Percentiles rank a stretch among this genome's conserved stretches.
Conservation (phyloP, 2,113 vertebrate species). For the Python bivittatus region DNA sequence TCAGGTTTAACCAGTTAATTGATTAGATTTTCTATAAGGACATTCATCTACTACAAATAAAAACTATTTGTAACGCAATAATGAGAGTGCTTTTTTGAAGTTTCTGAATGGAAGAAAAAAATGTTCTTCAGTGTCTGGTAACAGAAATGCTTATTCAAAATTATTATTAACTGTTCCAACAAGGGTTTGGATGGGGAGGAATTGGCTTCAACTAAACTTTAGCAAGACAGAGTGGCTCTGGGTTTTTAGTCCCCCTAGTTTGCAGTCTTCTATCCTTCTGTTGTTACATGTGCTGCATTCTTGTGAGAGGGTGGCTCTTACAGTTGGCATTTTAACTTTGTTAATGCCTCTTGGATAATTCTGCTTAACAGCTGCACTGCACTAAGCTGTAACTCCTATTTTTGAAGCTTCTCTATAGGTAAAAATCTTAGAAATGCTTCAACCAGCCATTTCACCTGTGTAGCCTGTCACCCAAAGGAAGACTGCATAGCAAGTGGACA, state of each 20-base stretch:
- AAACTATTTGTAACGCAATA: background rate
- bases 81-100: background rate
- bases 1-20: background rate
- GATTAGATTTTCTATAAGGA: background rate
- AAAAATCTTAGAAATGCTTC: conserved; percentile 74
- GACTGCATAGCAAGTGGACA: conserved; percentile 95
- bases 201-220: too few relatives aligned
- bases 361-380: accelerated
- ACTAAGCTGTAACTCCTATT: conserved; percentile 11
- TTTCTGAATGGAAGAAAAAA: background rate
- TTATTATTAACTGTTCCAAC: too few relatives aligned
- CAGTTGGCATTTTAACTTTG: background rate
- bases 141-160: too few relatives aligned
- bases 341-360: too few relatives aligned
- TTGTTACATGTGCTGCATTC: background rate
- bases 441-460: conserved; percentile 83
- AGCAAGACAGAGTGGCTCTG: too few relatives aligned
- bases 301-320: background rate
- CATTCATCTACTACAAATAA: background rate
- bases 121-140: too few relatives aligned
- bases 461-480: conserved; percentile 87
- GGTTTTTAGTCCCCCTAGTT: too few relatives aligned
- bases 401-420: conserved; percentile 81
- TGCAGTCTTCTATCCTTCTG: background rate
- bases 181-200: too few relatives aligned